A percentile compares a stretch with the other conserved stretches of the same genome.
Evolutionary conservation across 92 coral and sea anemone species (phyloP).

Genomic region (Zoanthus solanderi): DNA sequence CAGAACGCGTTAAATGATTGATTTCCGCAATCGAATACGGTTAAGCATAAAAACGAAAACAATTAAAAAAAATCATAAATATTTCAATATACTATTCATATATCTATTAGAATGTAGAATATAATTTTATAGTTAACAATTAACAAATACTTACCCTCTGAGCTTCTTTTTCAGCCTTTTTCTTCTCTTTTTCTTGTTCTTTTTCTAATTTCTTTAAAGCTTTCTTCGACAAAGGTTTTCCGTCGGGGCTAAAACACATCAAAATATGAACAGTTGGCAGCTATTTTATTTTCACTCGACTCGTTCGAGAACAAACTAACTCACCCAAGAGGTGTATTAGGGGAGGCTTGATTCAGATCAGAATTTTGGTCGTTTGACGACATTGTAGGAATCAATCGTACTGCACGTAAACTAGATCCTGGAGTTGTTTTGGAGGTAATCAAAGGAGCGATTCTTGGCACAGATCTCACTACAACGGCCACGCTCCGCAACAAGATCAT

Average conservation of each 20-base stretch:
- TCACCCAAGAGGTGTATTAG: conserved; percentile 60
- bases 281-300: neutral
- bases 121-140: neutral
- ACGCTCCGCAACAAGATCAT: conserved; percentile 41
- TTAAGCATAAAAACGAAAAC: too few relatives aligned
- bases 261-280: conserved; percentile 1
- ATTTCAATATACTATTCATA: too few relatives aligned
- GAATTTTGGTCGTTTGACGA: conserved; percentile 70
- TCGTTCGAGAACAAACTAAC: conserved; percentile 7
- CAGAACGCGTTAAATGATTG: too few relatives aligned
- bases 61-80: too few relatives aligned
- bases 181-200: conserved; percentile 95
- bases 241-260: conserved; percentile 76
- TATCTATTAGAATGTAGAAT: too few relatives aligned
- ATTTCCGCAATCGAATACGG: too few relatives aligned
- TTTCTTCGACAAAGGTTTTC: conserved; percentile 93
- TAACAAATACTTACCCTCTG: conserved; percentile 68
- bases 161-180: conserved; percentile 93
- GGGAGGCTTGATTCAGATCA: conserved; percentile 51
- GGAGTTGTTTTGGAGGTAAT: conserved; percentile 9
- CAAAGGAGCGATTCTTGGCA: conserved; percentile 44
- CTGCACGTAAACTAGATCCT: conserved; percentile 11
- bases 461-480: conserved; percentile 49
- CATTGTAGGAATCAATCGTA: conserved; percentile 56
- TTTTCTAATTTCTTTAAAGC: conserved; percentile 95